Conservation (phyloP, 2,888 invertebrate genomes). For the Caenorhabditis sp. region DNA sequence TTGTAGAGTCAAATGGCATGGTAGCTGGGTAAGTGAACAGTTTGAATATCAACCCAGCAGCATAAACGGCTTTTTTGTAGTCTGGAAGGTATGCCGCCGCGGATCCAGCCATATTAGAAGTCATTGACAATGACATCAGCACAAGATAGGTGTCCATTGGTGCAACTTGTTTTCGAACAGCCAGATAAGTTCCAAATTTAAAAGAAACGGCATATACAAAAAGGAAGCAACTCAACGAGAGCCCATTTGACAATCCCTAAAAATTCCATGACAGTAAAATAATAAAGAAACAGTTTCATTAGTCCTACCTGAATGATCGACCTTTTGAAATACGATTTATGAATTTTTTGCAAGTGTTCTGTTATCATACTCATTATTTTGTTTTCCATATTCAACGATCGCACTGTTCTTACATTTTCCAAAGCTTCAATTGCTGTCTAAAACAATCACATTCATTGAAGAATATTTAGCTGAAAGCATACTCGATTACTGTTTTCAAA, state of each 20-base stretch:
- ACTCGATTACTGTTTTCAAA: conserved; percentile 61
- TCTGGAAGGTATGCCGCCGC: conserved; percentile 84
- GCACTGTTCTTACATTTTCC: conserved; percentile 84
- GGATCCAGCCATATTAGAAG: conserved; percentile 84
- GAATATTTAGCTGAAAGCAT: no score
- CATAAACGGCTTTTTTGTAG: conserved; percentile 82
- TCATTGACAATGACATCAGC: conserved; percentile 51
- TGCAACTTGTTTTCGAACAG: conserved; percentile 26
- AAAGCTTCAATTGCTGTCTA: conserved; percentile 84
- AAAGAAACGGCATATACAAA: conserved; percentile 84
- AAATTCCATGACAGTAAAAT: conserved; percentile 3
- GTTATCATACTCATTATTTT: conserved; percentile 42
- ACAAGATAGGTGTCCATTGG: conserved; percentile 54
- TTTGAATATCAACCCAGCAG: conserved; percentile 83
- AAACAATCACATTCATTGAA: conserved; percentile 20
- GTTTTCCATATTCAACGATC: conserved; percentile 81
- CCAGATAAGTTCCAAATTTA: conserved; percentile 83
- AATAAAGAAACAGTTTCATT: no score
- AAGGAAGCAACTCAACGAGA: conserved; percentile 82
- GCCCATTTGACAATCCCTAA: conserved; percentile 77
- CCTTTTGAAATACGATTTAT: conserved; percentile 30
- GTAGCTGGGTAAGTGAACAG: conserved; percentile 58
- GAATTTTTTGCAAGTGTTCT: conserved; percentile 30
- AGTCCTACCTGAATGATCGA: conserved; percentile 32
- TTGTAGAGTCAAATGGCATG: conserved; percentile 31